Evolutionary conservation across 2,797 vertebrate genomes (phyloP).

Genomic region (Pitangus sulphuratus): DNA sequence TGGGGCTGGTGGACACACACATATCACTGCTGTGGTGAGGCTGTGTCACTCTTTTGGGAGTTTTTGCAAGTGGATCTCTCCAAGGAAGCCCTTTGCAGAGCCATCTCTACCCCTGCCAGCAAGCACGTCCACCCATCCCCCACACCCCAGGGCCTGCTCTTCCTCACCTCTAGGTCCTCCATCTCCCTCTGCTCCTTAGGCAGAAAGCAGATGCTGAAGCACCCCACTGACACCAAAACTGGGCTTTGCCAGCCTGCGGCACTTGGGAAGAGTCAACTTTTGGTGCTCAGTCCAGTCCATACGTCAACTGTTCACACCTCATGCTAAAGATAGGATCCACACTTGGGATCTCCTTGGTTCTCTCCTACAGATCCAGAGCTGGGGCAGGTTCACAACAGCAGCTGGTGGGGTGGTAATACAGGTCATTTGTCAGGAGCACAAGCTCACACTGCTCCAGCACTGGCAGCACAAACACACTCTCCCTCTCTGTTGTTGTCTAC

Average conservation of each 20-base stretch:
- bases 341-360: not conserved
- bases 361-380: not conserved
- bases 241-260: not conserved
- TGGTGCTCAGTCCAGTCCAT: not conserved
- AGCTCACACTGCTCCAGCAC: not conserved
- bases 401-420: not conserved
- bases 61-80: not conserved
- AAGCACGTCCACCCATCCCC: not conserved
- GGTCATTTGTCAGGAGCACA: not conserved
- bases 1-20: not conserved
- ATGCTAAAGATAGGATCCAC: not conserved
- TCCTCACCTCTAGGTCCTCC: not conserved
- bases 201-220: not conserved
- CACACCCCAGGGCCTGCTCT: not conserved
- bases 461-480: not conserved
- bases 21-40: not conserved
- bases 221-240: not conserved
- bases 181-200: not conserved
- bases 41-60: not conserved
- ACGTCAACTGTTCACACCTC: not conserved
- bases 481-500: not conserved
- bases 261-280: not conserved
- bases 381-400: not conserved
- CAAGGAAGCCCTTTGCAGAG: not conserved
- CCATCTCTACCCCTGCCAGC: not conserved